Conservation (phyloP, 2,113 vertebrate species). For the Crypturellus undulatus region DNA sequence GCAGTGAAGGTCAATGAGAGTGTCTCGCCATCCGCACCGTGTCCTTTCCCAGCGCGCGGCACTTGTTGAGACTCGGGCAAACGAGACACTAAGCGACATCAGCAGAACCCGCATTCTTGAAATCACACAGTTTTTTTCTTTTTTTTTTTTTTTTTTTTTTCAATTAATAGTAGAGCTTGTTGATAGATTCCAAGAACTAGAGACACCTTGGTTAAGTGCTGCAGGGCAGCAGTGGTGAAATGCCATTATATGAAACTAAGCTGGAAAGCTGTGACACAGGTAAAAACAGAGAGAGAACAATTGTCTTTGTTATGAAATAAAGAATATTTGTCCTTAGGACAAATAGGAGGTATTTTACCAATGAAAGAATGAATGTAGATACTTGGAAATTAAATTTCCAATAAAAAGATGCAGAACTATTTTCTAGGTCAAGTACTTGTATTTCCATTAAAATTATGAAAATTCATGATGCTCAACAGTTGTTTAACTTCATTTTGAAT, state of each 20-base stretch:
- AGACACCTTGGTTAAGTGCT: neutral
- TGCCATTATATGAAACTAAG: neutral
- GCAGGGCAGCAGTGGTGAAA: neutral
- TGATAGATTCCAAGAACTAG: neutral
- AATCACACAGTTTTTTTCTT: neutral
- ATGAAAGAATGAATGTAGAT: neutral
- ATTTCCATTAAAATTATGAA: neutral
- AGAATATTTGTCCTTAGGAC: neutral
- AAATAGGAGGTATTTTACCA: neutral
- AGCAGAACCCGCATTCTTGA: neutral
- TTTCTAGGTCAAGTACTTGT: neutral
- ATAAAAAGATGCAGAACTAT: neutral
- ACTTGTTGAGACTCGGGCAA: neutral
- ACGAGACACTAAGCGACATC: neutral
- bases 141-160: neutral
- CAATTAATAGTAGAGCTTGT: neutral
- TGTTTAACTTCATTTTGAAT: neutral
- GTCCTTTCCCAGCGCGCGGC: constrained; percentile 30
- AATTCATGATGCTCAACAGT: neutral
- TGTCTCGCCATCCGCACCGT: neutral
- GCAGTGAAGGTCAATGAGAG: constrained; percentile 47
- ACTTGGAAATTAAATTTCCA: neutral
- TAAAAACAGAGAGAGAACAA: neutral
- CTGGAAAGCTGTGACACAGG: neutral
- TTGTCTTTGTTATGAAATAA: neutral